Evolutionary conservation across 92 coral and sea anemone genomes (phyloP).

Genomic region (Pocillopora grandis): DNA sequence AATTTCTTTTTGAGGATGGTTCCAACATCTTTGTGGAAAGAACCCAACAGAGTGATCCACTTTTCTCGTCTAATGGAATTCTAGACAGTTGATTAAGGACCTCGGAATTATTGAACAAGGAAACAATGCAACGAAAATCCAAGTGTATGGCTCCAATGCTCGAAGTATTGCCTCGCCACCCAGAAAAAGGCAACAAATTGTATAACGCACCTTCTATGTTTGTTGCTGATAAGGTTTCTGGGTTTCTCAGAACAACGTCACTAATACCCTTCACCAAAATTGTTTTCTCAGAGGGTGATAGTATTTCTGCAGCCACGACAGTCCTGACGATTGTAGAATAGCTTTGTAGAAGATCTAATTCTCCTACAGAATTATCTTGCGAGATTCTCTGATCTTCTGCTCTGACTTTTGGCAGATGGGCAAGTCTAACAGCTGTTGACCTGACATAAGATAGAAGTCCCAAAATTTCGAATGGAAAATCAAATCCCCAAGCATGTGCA

Average conservation of each 20-base stretch:
- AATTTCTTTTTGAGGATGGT: not conserved
- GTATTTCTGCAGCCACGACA: not conserved
- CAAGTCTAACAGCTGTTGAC: not conserved
- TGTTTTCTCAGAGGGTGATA: not conserved
- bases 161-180: not conserved
- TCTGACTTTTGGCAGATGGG: not conserved
- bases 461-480: not conserved
- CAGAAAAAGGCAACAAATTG: not conserved
- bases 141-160: not conserved
- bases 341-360: not conserved
- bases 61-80: not conserved
- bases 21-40: conserved; percentile 2
- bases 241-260: not conserved
- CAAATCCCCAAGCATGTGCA: not conserved
- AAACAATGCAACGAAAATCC: not conserved
- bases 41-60: not conserved
- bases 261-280: not conserved
- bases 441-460: not conserved
- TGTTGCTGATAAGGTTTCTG: not conserved
- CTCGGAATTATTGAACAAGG: not conserved
- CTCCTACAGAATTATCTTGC: not conserved
- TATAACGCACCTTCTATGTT: not conserved
- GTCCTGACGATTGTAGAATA: not conserved
- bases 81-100: not conserved
- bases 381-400: not conserved